A percentile compares a stretch with the other conserved stretches of the same genome.
Evolutionary conservation across 2,797 vertebrate genomes (phyloP).

Genomic region (Rhinoraja longicauda): DNA sequence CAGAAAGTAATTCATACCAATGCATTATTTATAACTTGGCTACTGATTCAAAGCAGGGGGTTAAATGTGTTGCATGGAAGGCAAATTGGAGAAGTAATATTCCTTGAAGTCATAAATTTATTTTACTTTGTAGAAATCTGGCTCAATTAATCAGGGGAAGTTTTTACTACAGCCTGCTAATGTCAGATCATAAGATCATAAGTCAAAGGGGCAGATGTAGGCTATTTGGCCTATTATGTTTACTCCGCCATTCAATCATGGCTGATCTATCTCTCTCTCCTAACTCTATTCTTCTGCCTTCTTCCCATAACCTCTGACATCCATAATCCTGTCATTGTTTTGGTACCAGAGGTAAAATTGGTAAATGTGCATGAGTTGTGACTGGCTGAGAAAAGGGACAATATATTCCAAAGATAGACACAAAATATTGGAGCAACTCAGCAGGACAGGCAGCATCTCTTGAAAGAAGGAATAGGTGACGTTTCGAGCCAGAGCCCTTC

Average conservation of each 20-base stretch:
- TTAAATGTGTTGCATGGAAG: not conserved
- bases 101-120: slow-evolving; percentile 12
- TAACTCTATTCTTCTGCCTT: no score
- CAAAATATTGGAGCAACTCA: no score
- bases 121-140: slow-evolving; percentile 23
- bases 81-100: slow-evolving; percentile 27
- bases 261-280: no score
- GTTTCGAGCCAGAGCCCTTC: no score
- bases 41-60: not conserved
- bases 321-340: slow-evolving; percentile 24
- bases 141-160: slow-evolving; percentile 1
- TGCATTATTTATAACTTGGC: slow-evolving; percentile 1
- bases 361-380: not conserved
- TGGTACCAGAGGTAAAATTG: slow-evolving; percentile 5
- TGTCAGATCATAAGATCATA: not conserved
- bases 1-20: not conserved
- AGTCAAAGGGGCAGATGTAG: no score
- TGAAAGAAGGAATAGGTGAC: no score
- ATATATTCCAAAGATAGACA: not conserved
- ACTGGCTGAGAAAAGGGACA: not conserved
- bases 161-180: not conserved
- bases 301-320: not conserved
- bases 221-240: no score
- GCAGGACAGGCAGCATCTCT: no score
- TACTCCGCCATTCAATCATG: no score